Conservation (phyloP, 2,888 invertebrate species). For the Lepidochitona cinerea region DNA sequence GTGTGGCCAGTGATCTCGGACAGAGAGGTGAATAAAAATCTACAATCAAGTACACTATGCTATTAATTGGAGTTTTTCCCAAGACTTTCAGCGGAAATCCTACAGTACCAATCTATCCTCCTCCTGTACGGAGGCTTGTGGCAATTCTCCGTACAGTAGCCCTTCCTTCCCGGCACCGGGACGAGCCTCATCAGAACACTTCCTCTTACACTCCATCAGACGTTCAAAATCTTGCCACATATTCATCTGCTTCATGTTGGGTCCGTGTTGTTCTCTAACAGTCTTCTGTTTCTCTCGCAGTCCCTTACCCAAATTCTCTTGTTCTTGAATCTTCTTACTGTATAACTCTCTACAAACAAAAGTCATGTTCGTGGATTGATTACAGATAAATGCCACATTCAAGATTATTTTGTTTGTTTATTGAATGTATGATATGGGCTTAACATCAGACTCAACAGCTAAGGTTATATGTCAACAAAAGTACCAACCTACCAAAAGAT, state of each 20-base stretch:
- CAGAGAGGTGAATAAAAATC: too few relatives aligned
- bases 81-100: too few relatives aligned
- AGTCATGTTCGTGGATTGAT: background rate
- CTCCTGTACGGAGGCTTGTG: constrained; percentile 55
- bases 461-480: too few relatives aligned
- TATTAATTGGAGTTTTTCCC: too few relatives aligned
- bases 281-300: constrained; percentile 72
- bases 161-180: constrained; percentile 35
- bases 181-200: constrained; percentile 42
- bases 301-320: constrained; percentile 74
- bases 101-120: constrained; percentile 59
- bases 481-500: too few relatives aligned
- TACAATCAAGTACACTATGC: too few relatives aligned
- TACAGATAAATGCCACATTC: too few relatives aligned
- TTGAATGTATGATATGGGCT: too few relatives aligned
- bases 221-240: constrained; percentile 74
- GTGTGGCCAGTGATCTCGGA: too few relatives aligned
- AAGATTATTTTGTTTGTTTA: too few relatives aligned
- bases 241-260: constrained; percentile 73
- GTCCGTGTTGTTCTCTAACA: constrained; percentile 73
- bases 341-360: constrained; percentile 76
- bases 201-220: constrained; percentile 70
- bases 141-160: constrained; percentile 45
- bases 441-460: too few relatives aligned
- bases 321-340: constrained; percentile 76